Evolutionary conservation across 2,888 invertebrate genomes (phyloP).

Genomic region (Agrochola circellaris): DNA sequence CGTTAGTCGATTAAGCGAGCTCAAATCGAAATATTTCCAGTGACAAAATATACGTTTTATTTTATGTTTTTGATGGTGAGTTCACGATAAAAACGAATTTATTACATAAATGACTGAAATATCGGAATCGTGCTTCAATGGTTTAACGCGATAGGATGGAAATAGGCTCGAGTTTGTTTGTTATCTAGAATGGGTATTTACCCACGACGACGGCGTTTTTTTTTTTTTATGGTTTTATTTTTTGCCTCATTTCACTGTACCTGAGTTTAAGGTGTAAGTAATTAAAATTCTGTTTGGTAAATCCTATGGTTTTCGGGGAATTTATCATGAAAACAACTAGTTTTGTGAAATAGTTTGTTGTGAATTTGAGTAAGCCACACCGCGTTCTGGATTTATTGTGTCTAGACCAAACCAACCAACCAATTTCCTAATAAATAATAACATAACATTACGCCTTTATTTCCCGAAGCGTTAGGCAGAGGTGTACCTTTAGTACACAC

Average conservation of each 20-base stretch:
- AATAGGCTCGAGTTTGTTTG: not conserved
- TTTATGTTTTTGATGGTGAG: constrained; percentile 10
- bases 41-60: constrained; percentile 17
- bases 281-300: constrained; percentile 26
- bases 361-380: not conserved
- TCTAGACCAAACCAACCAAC: not conserved
- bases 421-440: not conserved
- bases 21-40: constrained; percentile 38
- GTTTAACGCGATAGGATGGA: not conserved
- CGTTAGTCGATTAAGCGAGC: constrained; percentile 44
- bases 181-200: not conserved
- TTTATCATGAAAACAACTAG: not conserved
- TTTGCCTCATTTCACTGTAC: constrained; percentile 5
- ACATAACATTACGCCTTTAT: too few species aligned
- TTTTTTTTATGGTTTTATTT: too few species aligned
- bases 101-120: not conserved
- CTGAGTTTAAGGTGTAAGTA: constrained; percentile 34
- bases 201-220: too few species aligned
- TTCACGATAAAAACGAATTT: constrained; percentile 22
- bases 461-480: too few species aligned
- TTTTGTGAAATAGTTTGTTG: not conserved
- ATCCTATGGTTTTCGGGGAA: not conserved
- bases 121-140: not conserved
- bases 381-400: not conserved
- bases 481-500: too few species aligned